phyloP scores from a whole-genome alignment of 1,140 invertebrate species.

The Zaprionus vittiger region DNA sequence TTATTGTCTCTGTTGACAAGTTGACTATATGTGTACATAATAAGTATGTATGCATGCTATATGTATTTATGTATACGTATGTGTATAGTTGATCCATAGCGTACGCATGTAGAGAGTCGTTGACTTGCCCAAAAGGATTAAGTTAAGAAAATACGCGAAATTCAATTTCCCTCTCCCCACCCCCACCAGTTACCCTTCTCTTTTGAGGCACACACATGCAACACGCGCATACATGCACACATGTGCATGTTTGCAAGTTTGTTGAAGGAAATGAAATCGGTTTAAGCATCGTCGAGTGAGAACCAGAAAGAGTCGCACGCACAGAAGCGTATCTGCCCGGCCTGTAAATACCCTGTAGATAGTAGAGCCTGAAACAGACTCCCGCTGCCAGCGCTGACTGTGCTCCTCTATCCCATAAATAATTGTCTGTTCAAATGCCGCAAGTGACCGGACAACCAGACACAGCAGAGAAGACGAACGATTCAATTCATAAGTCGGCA shows the following conservation, averaged over 20 bases:
- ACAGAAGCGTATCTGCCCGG: neutral
- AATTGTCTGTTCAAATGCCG: neutral
- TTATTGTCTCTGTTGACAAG: neutral
- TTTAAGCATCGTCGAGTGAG: conserved; percentile 20
- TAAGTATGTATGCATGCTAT: neutral
- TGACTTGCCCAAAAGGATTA: conserved; percentile 52
- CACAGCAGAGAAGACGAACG: neutral
- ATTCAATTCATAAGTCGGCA: conserved; percentile 1
- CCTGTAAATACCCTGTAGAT: conserved; percentile 24
- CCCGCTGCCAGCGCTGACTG: neutral
- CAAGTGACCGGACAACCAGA: neutral
- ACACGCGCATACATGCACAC: conserved; percentile 1
- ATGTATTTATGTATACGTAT: neutral
- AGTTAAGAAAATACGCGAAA: conserved; percentile 60
- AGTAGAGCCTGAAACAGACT: neutral
- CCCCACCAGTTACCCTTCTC: neutral
- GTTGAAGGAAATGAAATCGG: conserved; percentile 51
- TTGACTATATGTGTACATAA: neutral
- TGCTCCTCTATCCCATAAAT: neutral
- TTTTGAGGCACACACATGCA: conserved; percentile 3
- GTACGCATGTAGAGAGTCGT: conserved; percentile 15
- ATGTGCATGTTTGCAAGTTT: conserved; percentile 35
- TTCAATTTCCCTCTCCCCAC: conserved; percentile 38
- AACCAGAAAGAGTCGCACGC: neutral
- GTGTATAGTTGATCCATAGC: neutral